Evolutionary conservation across 1,140 invertebrate genomes (phyloP).

Genomic region (Listronotus oregonensis): DNA sequence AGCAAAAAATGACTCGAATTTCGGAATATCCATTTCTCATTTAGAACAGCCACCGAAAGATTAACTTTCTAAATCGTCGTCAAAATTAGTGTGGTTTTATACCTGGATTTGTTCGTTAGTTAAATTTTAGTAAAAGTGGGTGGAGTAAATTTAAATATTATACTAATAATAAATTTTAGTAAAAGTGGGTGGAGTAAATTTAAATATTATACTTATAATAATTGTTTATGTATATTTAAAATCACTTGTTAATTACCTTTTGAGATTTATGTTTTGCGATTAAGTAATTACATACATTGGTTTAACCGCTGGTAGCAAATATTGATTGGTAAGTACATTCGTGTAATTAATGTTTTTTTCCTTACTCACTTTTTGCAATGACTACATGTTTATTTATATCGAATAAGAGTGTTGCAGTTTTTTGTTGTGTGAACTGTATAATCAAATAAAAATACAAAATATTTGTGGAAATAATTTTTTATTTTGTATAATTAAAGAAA

Average conservation of each 20-base stretch:
- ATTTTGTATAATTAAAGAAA: no score
- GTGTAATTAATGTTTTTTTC: no score
- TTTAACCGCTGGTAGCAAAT: no score
- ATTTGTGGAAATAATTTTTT: no score
- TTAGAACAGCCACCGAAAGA: conserved; percentile 23
- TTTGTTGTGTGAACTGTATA: no score
- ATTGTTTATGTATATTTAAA: neutral
- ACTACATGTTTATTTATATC: neutral
- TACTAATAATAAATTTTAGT: neutral
- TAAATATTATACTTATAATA: neutral
- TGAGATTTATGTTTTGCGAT: no score
- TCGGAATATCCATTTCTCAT: conserved; percentile 14
- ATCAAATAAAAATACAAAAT: no score
- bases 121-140: neutral
- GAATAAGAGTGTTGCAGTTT: no score
- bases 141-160: conserved; percentile 4
- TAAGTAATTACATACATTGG: no score
- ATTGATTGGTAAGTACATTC: no score
- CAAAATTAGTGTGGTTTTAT: conserved; percentile 38
- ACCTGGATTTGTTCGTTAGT: conserved; percentile 17
- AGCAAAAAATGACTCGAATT: conserved; percentile 49
- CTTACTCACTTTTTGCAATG: no score
- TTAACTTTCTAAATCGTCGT: conserved; percentile 34
- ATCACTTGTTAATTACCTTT: no score
- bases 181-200: neutral